Evolutionary conservation across 1,140 invertebrate species (phyloP).

Genomic region (Adoxophyes honmai): DNA sequence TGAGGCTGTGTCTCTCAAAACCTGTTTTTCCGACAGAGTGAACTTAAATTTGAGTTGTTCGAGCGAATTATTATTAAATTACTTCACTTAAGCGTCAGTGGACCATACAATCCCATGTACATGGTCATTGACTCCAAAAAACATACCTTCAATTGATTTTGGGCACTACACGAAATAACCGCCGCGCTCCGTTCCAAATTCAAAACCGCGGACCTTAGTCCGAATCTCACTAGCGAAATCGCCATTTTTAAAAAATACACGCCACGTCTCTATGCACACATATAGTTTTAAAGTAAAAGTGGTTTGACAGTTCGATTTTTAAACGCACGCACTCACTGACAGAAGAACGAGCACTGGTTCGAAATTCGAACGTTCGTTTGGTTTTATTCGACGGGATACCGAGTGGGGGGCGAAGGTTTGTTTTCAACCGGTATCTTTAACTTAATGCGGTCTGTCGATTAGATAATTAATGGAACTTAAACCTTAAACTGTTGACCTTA

Average conservation of each 20-base stretch:
- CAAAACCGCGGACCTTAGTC: conserved; percentile 44
- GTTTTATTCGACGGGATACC: conserved; percentile 41
- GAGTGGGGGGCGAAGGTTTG: conserved; percentile 30
- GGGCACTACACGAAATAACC: conserved; percentile 43
- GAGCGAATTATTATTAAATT: too few species aligned
- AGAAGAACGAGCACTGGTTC: conserved; percentile 23
- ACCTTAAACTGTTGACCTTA: background rate
- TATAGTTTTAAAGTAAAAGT: conserved; percentile 14
- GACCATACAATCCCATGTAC: background rate
- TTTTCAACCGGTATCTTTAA: conserved; percentile 28
- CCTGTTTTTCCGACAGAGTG: too few species aligned
- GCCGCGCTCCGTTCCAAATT: conserved; percentile 59
- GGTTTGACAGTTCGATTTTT: conserved; percentile 5
- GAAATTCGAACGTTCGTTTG: conserved; percentile 37
- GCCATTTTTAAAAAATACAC: conserved; percentile 46
- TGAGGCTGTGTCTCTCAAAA: too few species aligned
- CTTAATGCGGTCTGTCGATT: background rate
- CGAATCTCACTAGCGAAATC: conserved; percentile 51
- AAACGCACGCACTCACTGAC: conserved; percentile 15
- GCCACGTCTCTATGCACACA: conserved; percentile 17
- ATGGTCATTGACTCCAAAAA: conserved; percentile 17
- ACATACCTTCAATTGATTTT: conserved; percentile 50
- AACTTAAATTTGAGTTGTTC: too few species aligned
- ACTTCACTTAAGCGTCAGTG: background rate
- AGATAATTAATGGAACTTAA: background rate